Conservation (phyloP, 2,113 vertebrate genomes). For the Ranitomeya imitator region DNA sequence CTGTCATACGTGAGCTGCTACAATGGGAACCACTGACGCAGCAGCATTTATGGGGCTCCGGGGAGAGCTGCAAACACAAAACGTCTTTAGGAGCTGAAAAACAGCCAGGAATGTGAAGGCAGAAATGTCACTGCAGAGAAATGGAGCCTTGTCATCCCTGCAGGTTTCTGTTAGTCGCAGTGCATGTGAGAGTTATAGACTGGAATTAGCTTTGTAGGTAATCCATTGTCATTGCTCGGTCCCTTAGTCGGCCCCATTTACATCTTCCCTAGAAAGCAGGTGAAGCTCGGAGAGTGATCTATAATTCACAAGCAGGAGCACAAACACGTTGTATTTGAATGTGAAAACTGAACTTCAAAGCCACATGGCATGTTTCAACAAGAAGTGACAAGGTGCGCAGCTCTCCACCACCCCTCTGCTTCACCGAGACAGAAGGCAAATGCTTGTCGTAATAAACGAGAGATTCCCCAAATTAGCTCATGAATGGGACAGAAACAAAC, state of each 20-base stretch:
- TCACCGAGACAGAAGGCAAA: not conserved
- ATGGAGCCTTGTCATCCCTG: constrained; percentile 30
- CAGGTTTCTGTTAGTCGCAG: constrained; percentile 20
- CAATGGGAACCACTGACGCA: constrained; percentile 66
- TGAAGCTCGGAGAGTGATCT: constrained; percentile 6
- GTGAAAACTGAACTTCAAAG: constrained; percentile 27
- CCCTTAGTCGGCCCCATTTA: not conserved
- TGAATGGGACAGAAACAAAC: not conserved
- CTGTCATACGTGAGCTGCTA: constrained; percentile 68
- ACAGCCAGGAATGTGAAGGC: constrained; percentile 60
- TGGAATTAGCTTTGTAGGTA: constrained; percentile 14
- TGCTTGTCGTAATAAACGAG: constrained; percentile 10
- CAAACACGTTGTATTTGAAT: constrained; percentile 38
- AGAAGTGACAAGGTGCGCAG: constrained; percentile 6
- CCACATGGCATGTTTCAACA: not conserved
- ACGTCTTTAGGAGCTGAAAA: constrained; percentile 74
- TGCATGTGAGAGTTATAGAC: not conserved
- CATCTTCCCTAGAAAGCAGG: constrained; percentile 25
- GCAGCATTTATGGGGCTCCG: constrained; percentile 70
- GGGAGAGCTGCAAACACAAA: constrained; percentile 72
- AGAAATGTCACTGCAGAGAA: constrained; percentile 32
- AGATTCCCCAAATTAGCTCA: not conserved
- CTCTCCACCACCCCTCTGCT: not conserved
- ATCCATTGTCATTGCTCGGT: not conserved
- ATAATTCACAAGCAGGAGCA: constrained; percentile 39